Conservation (phyloP, 2,113 vertebrate genomes). For the Indri indri region DNA sequence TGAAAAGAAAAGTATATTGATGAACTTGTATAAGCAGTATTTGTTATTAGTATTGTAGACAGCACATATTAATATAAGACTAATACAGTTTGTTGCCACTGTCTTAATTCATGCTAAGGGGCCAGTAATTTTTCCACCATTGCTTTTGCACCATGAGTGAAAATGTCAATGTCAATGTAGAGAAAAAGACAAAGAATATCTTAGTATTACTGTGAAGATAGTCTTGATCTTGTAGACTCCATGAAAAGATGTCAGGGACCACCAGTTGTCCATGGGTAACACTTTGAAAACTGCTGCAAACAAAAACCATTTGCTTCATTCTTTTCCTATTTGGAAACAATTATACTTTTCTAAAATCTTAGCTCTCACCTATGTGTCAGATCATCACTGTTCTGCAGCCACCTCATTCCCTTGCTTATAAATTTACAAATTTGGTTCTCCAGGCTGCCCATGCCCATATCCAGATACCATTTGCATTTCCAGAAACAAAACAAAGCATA, state of each 20-base stretch:
- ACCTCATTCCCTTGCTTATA: background rate
- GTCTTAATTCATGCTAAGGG: background rate
- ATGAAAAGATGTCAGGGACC: background rate
- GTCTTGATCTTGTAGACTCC: background rate
- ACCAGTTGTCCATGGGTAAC: background rate
- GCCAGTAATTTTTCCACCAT: background rate
- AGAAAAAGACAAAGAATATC: background rate
- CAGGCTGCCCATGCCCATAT: background rate
- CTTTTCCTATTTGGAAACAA: background rate
- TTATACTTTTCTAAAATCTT: background rate
- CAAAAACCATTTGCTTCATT: background rate
- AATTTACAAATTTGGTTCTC: conserved; percentile 25
- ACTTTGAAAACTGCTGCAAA: background rate
- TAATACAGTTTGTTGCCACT: background rate
- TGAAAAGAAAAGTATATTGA: background rate
- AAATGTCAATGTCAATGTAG: background rate
- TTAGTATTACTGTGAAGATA: conserved; percentile 20
- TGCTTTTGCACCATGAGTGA: background rate
- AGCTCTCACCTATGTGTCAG: background rate
- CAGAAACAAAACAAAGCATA: background rate
- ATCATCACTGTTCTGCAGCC: background rate
- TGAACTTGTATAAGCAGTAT: background rate
- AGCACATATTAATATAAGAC: background rate
- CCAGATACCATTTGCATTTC: background rate
- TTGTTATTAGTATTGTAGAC: background rate